Evolutionary conservation across 1,140 invertebrate genomes (phyloP), one percentile per base, ranked within the genome.

Genomic region (Meloidogyne hapla): DNA sequence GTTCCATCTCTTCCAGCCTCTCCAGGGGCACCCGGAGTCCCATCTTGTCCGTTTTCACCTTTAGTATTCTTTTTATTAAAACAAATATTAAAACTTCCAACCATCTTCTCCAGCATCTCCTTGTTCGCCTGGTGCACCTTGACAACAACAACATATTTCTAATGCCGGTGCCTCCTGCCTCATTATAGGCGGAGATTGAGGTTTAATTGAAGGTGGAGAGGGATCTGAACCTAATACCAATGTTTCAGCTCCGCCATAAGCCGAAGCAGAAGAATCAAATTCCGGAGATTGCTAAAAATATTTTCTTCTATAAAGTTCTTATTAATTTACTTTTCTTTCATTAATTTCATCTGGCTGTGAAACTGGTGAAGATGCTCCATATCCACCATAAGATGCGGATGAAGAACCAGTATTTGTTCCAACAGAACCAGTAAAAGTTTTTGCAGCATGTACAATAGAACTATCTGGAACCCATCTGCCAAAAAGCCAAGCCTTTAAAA

Each of bases 61-160:
- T 56, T 56, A 56, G 12, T n/a, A 56, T n/a, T 18, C 15, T 18
- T 48, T 48, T 15, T 18, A 3, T 18, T 18, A 2, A 18, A 48
- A 18, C 21, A n/a, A 68, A 23, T 40, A 68, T n/a, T 26, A n/a
- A 42, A 21, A 2, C 3, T 78, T 23, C 18, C n/a, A 28, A 61
- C 74, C 80, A 25, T 79, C 64, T 9, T 63, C 56, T 40, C 78
- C 81, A n/a, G 33, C 61, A 33, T 80, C 76, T 18, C 80, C 80
- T 23, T 81, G 78, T 13, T 48, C 33, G 12, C 80, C 80, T 15
- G 75, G 74, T 62, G 76, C n/a, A 21, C 76, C 73, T 68, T 78
- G 76, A 56, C 67, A 68, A 13, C 76, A 77, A 45, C 28, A 64
- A 69, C 76, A 77, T 1, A 68, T 40, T 18, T 45, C 64, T 38